Evolutionary conservation across 2,888 invertebrate genomes (phyloP).

Genomic region (Heliconius aoede): DNA sequence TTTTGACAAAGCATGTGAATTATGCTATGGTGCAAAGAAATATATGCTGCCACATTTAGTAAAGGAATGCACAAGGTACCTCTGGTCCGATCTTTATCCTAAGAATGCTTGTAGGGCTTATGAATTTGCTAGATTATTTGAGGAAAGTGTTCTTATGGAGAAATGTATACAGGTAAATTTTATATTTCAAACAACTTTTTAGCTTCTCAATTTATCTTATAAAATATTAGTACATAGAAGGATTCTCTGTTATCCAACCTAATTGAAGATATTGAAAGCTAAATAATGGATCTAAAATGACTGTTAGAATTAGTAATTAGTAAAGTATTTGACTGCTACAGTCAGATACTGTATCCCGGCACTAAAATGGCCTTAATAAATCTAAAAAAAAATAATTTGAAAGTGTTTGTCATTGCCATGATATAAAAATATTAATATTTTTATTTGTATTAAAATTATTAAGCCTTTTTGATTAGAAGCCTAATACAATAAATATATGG

Average conservation of each 20-base stretch:
- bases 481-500: too few species aligned
- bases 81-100: slow-evolving; percentile 92
- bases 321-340: too few species aligned
- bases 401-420: too few species aligned
- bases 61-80: slow-evolving; percentile 91
- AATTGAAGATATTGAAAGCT: neutral
- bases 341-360: too few species aligned
- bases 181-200: too few species aligned
- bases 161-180: slow-evolving; percentile 88
- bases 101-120: slow-evolving; percentile 93
- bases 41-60: slow-evolving; percentile 93
- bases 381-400: too few species aligned
- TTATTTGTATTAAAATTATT: too few species aligned
- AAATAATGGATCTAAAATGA: too few species aligned
- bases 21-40: slow-evolving; percentile 94
- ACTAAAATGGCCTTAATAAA: too few species aligned
- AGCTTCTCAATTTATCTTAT: neutral
- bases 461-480: too few species aligned
- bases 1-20: slow-evolving; percentile 93
- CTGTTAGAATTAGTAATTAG: too few species aligned
- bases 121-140: slow-evolving; percentile 93
- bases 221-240: neutral
- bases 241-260: neutral
- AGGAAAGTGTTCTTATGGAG: slow-evolving; percentile 91
- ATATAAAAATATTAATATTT: too few species aligned